Conservation (phyloP, 2,113 vertebrate species). For the Syngnathus typhle region DNA sequence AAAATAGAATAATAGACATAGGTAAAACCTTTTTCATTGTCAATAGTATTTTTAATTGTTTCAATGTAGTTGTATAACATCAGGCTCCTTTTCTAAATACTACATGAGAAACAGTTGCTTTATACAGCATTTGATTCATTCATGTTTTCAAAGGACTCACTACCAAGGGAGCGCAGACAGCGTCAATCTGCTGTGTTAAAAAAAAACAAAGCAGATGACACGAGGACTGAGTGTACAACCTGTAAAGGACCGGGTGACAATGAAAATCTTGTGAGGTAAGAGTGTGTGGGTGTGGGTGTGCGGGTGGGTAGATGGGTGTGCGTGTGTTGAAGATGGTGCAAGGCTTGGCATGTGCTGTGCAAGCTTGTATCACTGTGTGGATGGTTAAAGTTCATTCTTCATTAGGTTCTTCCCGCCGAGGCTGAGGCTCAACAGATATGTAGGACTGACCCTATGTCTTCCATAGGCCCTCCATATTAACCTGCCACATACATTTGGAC, state of each 20-base stretch:
- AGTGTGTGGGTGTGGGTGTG: conserved; percentile 3
- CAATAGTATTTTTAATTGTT: background rate
- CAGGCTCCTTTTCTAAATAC: background rate
- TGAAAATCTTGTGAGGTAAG: conserved; percentile 96
- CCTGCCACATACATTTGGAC: conserved; percentile 69
- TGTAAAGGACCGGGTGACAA: conserved; percentile 95
- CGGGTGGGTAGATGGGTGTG: no score
- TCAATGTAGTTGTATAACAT: background rate
- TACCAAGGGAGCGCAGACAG: conserved; percentile 85
- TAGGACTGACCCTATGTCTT: conserved; percentile 29
- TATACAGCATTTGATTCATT: conserved; percentile 22
- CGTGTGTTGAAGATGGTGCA: background rate
- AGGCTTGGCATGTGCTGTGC: conserved; percentile 2
- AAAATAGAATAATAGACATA: background rate
- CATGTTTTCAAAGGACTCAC: conserved; percentile 79
- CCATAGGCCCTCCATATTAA: conserved; percentile 59
- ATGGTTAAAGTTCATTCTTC: conserved; percentile 69
- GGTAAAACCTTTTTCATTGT: background rate
- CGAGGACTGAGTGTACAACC: conserved; percentile 87
- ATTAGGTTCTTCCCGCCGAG: conserved; percentile 52
- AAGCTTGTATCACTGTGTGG: conserved; percentile 44
- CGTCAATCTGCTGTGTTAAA: conserved; percentile 86
- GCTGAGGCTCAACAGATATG: conserved; percentile 42
- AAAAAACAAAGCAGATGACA: conserved; percentile 91
- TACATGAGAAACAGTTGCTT: background rate